Evolutionary conservation across 2,113 vertebrate genomes (phyloP).

Genomic region (Colaptes auratus): DNA sequence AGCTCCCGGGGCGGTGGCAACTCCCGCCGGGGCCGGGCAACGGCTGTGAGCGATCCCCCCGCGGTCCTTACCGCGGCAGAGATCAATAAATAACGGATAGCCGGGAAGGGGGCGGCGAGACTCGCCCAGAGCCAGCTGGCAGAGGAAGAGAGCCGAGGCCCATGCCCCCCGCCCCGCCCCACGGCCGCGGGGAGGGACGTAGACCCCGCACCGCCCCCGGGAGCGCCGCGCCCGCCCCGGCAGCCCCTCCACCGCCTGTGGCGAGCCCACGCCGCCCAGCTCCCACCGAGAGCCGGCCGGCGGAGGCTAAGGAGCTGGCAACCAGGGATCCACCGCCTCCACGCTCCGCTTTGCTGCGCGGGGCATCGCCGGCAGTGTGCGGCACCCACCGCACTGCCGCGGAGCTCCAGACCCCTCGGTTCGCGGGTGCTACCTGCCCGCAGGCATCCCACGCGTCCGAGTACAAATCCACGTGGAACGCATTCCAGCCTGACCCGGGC

Average conservation of each 20-base stretch:
- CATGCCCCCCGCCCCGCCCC: neutral
- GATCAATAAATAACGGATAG: constrained; percentile 31
- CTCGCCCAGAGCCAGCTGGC: neutral
- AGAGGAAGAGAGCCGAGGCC: neutral
- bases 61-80: neutral
- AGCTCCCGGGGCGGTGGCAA: neutral
- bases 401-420: neutral
- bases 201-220: neutral
- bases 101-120: neutral
- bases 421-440: neutral
- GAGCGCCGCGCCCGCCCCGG: neutral
- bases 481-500: neutral
- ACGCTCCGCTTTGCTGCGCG: neutral
- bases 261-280: neutral
- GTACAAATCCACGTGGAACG: rapidly evolving
- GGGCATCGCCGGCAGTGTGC: neutral
- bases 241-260: neutral
- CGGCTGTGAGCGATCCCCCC: neutral
- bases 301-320: neutral
- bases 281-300: no score
- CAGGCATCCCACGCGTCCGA: neutral
- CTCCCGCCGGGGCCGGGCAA: neutral
- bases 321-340: neutral
- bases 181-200: neutral
- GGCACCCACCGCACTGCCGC: neutral